Evolutionary conservation across 2,113 vertebrate genomes (phyloP), one percentile per base, ranked within the genome.

Genomic region (Panurus biarmicus): DNA sequence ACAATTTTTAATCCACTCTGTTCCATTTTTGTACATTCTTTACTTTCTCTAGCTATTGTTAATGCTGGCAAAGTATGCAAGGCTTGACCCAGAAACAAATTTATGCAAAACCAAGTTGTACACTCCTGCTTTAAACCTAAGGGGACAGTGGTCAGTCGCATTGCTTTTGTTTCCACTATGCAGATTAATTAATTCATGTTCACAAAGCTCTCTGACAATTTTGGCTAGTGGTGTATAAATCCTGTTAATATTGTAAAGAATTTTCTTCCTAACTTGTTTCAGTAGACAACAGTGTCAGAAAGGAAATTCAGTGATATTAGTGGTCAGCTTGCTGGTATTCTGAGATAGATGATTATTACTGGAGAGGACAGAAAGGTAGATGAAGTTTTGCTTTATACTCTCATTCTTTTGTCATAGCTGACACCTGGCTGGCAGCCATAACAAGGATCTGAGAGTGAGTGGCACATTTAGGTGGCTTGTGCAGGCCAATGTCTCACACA

Each of bases 61-160:
- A 64, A 82, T 74, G 33, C 42, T 83, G 64, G 16, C 22, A 83
- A 88, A 82, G 10, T 86, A 72, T 4, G 4, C 28, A 78, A 76
- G 23, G 51, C 26, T 95, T 96, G 84, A 94, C 45, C 74, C 31
- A 94, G 87, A 95, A 90, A 94, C 24, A 85, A 95, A 79, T 83
- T 58, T 76, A 91, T 88, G 88, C 58, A 91, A 92, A 93, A 85
- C 18, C 58, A 85, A 28, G 14, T 54, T 87, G 33, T 72, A 79
- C 12, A 35, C 28, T 69, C 53, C 70, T 73, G 21, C 42, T 88
- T 94, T 73, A 85, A 94, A 95, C 33, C 67, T 66, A 70, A 80
- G 42, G 58, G 45, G 35, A 85, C 75, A 93, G 70, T 28, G 90
- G 71, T 70, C 66, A 89, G 47, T 60, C 14, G 2, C 58, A 71